Conservation (phyloP, 2,888 invertebrate genomes). For the Hirtodrosophila histrioides region DNA sequence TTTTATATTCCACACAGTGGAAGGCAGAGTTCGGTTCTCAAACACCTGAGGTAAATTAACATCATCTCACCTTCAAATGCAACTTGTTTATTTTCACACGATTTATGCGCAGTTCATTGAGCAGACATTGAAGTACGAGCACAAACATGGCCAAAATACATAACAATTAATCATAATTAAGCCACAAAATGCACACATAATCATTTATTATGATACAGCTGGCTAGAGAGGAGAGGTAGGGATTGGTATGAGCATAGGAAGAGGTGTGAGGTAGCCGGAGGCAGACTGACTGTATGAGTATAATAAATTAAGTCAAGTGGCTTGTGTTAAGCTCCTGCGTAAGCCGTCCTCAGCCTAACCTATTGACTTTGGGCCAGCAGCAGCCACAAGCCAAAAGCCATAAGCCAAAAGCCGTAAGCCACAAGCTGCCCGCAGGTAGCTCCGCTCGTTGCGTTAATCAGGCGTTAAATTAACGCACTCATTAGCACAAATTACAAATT, state of each 20-base stretch:
- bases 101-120: slow-evolving; percentile 60
- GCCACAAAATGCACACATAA: slow-evolving; percentile 63
- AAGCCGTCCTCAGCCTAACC: slow-evolving; percentile 16
- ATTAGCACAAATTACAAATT: slow-evolving; percentile 76
- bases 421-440: slow-evolving; percentile 50
- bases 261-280: background rate
- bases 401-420: slow-evolving; percentile 29
- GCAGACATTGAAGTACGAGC: slow-evolving; percentile 54
- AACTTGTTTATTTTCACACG: slow-evolving; percentile 33
- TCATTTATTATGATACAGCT: slow-evolving; percentile 48
- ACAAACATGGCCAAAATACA: slow-evolving; percentile 30
- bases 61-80: slow-evolving; percentile 7
- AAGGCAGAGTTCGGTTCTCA: background rate
- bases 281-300: slow-evolving; percentile 5
- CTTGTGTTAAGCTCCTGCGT: slow-evolving; percentile 45
- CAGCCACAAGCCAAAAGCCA: slow-evolving; percentile 17
- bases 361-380: slow-evolving; percentile 45
- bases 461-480: slow-evolving; percentile 78
- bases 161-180: slow-evolving; percentile 76
- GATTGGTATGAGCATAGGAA: background rate
- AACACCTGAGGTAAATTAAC: slow-evolving; percentile 21
- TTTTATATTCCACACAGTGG: slow-evolving; percentile 4
- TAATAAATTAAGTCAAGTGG: slow-evolving; percentile 60
- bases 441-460: slow-evolving; percentile 63
- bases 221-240: background rate